Percentiles rank a stretch among this genome's conserved stretches.
These are phyloP conservation scores for Dryococelus australis DNA, from an alignment of 2,888 invertebrate species.

Conservation along the genomic window DNA sequence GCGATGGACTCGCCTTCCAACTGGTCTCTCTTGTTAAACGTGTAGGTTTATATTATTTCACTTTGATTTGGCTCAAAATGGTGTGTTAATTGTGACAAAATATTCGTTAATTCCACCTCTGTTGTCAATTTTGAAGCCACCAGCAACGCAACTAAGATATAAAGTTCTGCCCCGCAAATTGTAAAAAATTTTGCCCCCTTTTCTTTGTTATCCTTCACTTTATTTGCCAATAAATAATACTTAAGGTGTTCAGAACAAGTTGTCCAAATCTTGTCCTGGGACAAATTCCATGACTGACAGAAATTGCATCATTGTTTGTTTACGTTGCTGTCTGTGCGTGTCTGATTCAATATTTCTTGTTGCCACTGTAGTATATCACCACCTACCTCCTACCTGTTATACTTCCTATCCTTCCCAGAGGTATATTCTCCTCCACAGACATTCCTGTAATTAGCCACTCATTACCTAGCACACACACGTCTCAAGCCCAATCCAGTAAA, in stretches of 20 bases:
- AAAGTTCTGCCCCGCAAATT: not conserved
- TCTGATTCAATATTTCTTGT: no score
- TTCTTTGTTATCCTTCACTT: not conserved
- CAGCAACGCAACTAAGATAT: not conserved
- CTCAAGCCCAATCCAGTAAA: no score
- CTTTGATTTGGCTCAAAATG: not conserved
- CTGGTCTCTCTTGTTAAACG: not conserved
- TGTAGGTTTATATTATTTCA: not conserved
- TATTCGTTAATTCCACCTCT: not conserved
- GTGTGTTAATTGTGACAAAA: not conserved
- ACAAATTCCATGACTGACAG: not conserved
- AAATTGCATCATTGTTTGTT: no score
- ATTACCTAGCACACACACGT: no score
- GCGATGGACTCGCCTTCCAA: not conserved
- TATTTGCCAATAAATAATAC: not conserved
- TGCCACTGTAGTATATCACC: no score
- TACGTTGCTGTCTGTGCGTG: no score
- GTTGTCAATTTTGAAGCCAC: not conserved
- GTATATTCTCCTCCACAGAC: no score
- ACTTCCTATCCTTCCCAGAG: no score
- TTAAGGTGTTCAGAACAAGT: not conserved
- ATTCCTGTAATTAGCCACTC: no score
- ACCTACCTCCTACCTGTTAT: no score
- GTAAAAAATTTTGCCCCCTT: not conserved
- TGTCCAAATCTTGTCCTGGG: not conserved